Evolutionary conservation across 2,797 vertebrate genomes (phyloP).

Genomic region (Champsocephalus gunnari): DNA sequence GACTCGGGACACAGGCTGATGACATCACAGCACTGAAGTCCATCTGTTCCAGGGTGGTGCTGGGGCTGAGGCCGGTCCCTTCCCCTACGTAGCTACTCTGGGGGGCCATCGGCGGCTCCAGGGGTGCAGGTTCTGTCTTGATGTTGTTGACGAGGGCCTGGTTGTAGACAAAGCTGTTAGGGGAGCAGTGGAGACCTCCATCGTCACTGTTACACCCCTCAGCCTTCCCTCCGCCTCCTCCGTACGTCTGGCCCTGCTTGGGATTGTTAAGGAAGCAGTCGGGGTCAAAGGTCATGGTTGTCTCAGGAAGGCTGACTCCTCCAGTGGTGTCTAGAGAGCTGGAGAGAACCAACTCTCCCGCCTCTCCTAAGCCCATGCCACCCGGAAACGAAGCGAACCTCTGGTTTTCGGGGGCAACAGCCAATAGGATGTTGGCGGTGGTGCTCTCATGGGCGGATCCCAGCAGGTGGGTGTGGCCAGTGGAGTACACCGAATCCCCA

Average conservation of each 20-base stretch:
- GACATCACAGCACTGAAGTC: slow-evolving; percentile 98
- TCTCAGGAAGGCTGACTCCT: slow-evolving; percentile 92
- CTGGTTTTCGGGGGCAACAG: slow-evolving; percentile 91
- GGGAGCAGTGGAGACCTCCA: slow-evolving; percentile 76
- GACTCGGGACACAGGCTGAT: slow-evolving; percentile 87
- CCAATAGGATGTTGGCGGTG: slow-evolving; percentile 91
- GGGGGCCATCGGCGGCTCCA: slow-evolving; percentile 92
- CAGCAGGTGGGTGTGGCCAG: slow-evolving; percentile 94
- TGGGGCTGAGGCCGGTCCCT: slow-evolving; percentile 92
- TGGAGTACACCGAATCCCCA: slow-evolving; percentile 94
- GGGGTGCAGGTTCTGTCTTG: slow-evolving; percentile 92
- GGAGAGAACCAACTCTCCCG: slow-evolving; percentile 95
- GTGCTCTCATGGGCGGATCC: slow-evolving; percentile 91
- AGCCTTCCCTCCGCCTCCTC: slow-evolving; percentile 92
- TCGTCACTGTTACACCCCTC: slow-evolving; percentile 84
- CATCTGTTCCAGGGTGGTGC: slow-evolving; percentile 98
- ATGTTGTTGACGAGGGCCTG: slow-evolving; percentile 92
- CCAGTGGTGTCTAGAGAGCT: slow-evolving; percentile 91
- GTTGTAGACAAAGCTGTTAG: slow-evolving; percentile 86
- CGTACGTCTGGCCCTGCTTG: slow-evolving; percentile 98
- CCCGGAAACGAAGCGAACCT: slow-evolving; percentile 94
- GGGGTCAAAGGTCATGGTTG: slow-evolving; percentile 97
- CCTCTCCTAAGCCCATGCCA: slow-evolving; percentile 87
- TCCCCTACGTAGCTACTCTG: slow-evolving; percentile 86
- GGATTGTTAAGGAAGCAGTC: slow-evolving; percentile 99